Base-by-base conservation (phyloP, 2,113 vertebrate species). In the Calidris pugnax region DNA sequence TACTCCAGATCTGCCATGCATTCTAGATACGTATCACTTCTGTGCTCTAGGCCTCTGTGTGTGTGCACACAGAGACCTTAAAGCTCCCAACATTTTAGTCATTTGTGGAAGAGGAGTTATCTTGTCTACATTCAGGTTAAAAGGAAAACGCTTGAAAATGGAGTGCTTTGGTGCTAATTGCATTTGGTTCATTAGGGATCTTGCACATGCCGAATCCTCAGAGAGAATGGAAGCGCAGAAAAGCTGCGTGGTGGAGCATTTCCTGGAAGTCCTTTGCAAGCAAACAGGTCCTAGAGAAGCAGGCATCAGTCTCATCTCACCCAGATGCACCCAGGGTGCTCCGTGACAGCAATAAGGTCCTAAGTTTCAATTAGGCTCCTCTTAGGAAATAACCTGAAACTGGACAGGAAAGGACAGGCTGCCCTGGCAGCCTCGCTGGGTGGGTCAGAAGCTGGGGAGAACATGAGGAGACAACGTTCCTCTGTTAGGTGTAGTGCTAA, bases 151-250 rank as follows among this genome's bases (percentile, higher is more conserved):
- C 86, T 90, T 57, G 35, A 63, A 76, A 78, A 50, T 21, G 6
- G 68, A 92, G 86, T 60, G 63, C 64, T 85, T 62, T 1, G 0
- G n/a, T 87, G 74, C 67, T 95, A 88, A 93, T 95, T 91, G 50
- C 37, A 35, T 79, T 66, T 87, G 59, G 41, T 91, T 95, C 74
- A 93, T 95, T 87, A 67, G 75, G 35, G 55, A 22, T 73, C 32
- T 83, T 78, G 21, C 39, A 19, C 57, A 26, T 10, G 7, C 27
- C 39, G 72, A 69, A 50, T 88, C 57, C 7, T 0, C 37, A 23
- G 77, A 59, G 63, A 35, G 47, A 71, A 39, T 32, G 30, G 50
- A 86, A 82, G 47, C 1, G 2, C 71, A 73, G 74, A 47, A 85
- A 30, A 66, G 6, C 43, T 63, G 66, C 0, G 0, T 45, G 63